Conservation (phyloP, 2,888 invertebrate genomes). For the Lasioglossum lativentre region DNA sequence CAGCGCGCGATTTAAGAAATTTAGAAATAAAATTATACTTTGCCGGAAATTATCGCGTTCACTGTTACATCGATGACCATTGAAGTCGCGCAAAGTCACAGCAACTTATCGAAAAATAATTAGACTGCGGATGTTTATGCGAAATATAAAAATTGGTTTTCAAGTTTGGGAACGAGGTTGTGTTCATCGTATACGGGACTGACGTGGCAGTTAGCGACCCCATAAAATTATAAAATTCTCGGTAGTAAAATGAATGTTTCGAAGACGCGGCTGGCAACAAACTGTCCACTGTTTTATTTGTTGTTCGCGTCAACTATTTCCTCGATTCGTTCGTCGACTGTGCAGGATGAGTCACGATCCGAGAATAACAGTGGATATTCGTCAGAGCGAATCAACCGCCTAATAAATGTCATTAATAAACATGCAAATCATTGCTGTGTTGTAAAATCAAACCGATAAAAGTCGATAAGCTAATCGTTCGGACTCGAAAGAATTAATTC, state of each 20-base stretch:
- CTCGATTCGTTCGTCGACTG: neutral
- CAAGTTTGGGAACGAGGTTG: too few relatives aligned
- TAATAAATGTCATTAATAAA: neutral
- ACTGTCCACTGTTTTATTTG: neutral
- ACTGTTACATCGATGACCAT: too few relatives aligned
- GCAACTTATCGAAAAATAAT: too few relatives aligned
- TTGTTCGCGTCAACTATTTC: neutral
- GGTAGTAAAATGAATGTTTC: neutral
- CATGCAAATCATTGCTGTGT: neutral
- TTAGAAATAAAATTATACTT: neutral
- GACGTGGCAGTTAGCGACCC: too few relatives aligned
- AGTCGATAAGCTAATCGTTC: neutral
- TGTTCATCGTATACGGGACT: too few relatives aligned
- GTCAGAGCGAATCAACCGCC: neutral
- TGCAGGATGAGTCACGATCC: constrained; percentile 7
- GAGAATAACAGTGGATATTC: neutral
- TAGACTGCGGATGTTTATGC: too few relatives aligned
- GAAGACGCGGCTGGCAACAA: neutral
- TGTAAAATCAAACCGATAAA: neutral
- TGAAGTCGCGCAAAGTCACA: too few relatives aligned
- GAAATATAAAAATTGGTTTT: too few relatives aligned
- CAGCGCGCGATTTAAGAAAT: too few relatives aligned
- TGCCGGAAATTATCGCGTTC: neutral
- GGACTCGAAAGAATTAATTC: neutral
- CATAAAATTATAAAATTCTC: neutral